Conservation (phyloP, 1,140 invertebrate species). For the Phocides pigmalion region DNA sequence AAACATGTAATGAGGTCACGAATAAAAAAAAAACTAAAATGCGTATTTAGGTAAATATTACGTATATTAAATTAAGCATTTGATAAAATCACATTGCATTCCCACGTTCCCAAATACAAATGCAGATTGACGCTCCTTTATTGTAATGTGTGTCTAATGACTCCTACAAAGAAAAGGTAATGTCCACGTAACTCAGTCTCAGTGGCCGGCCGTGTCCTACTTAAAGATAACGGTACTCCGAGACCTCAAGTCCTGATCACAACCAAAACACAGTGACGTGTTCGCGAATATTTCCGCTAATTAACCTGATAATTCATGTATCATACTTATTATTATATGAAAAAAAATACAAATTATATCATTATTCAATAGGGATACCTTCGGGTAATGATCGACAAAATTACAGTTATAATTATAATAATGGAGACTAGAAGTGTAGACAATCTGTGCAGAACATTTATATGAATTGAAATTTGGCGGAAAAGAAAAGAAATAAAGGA, state of each 20-base stretch:
- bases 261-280: slow-evolving; percentile 48
- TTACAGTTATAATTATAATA: no score
- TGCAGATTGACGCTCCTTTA: slow-evolving; percentile 23
- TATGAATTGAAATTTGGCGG: no score
- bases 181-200: slow-evolving; percentile 32
- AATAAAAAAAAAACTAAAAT: no score
- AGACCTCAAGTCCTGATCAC: slow-evolving; percentile 49
- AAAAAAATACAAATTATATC: no score
- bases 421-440: no score
- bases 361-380: no score
- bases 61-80: background rate
- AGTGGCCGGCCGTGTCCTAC: slow-evolving; percentile 21
- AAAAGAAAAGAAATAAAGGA: no score
- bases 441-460: no score
- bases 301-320: slow-evolving; percentile 47
- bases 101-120: slow-evolving; percentile 15
- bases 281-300: slow-evolving; percentile 54
- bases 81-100: background rate
- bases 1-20: no score
- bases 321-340: slow-evolving; percentile 17
- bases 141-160: slow-evolving; percentile 30
- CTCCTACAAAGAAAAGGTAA: slow-evolving; percentile 28
- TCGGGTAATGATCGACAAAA: no score
- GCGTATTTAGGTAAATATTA: no score
- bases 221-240: slow-evolving; percentile 21